Conservation (phyloP, 2,113 vertebrate genomes). For the Syrmaticus mikado region DNA sequence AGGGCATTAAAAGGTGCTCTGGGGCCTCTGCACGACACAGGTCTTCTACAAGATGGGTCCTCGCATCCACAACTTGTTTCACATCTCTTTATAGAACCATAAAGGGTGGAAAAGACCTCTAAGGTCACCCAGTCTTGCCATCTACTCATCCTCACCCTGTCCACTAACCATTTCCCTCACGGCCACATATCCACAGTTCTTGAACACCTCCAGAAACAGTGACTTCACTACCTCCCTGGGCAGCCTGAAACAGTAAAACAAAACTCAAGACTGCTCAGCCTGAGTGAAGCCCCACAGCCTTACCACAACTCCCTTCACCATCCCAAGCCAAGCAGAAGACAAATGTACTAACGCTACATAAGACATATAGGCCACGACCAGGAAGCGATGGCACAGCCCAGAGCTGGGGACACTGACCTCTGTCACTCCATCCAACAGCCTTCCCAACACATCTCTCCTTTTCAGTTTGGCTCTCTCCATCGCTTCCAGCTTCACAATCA, state of each 20-base stretch:
- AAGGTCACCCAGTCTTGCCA: no score
- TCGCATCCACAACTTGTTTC: neutral
- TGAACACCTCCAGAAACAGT: no score
- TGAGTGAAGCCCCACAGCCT: neutral
- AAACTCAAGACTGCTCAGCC: neutral
- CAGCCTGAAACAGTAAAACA: neutral
- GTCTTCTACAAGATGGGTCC: neutral
- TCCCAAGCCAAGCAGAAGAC: neutral
- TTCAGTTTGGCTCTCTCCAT: conserved; percentile 96
- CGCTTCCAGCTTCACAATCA: conserved; percentile 94
- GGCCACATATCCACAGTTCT: no score
- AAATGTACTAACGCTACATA: neutral
- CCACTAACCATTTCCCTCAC: no score
- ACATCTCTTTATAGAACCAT: neutral
- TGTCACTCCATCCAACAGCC: conserved; percentile 89
- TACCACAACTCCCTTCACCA: neutral
- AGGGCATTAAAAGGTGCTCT: no score
- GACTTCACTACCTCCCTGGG: no score
- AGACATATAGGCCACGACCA: neutral
- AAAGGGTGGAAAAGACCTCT: no score
- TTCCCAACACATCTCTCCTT: conserved; percentile 91
- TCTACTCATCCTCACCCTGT: no score
- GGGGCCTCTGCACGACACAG: neutral
- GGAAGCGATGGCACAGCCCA: neutral
- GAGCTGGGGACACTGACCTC: conserved; percentile 79